Base-by-base conservation (phyloP, 2,888 invertebrate genomes). In the Troides helena region DNA sequence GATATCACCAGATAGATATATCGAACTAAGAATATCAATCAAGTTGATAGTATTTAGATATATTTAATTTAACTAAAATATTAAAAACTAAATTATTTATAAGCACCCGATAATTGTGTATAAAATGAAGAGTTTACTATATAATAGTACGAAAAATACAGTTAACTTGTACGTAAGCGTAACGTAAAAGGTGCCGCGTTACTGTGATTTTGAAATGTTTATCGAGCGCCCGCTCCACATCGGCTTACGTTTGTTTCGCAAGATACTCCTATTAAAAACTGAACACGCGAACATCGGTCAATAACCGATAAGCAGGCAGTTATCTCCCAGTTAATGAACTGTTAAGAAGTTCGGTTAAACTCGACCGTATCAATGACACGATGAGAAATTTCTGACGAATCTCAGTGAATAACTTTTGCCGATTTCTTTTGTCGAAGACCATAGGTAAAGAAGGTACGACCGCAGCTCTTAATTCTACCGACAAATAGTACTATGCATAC, bases 231-330 rank as follows among this genome's bases (percentile, higher is more conserved):
- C 66, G 59, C 62, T 63, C 66, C 62, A 70, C 66, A 63, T 70
- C 63, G 50, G 23, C 56, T 17, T 23, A 53, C 18, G 53, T 56
- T 43, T 39, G 25, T 70, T 71, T 72, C 72, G 72, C 70, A 72
- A 73, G 74, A 72, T 73, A 73, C 71, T 30, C 46, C 12, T 75
- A 70, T 73, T 73, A 74, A 72, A 70, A 67, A 72, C 72, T 74
- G 72, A 73, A 65, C 68, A 69, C 72, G 71, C 74, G 72, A 74
- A 70, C 67, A 67, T 63, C 77, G 80, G 81, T 80, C 79, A 81
- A 77, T 74, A 78, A 71, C 76, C 81, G 83, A 83, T 83, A 83
- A 78, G 53, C 70, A 25, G 58, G 63, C 57, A 74, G 78, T 78
- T 82, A 81, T 81, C 81, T 75, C 67, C 74, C 72, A 71, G 75